Base-by-base conservation (phyloP, 2,797 vertebrate genomes). In the Anomalospiza imberbis region DNA sequence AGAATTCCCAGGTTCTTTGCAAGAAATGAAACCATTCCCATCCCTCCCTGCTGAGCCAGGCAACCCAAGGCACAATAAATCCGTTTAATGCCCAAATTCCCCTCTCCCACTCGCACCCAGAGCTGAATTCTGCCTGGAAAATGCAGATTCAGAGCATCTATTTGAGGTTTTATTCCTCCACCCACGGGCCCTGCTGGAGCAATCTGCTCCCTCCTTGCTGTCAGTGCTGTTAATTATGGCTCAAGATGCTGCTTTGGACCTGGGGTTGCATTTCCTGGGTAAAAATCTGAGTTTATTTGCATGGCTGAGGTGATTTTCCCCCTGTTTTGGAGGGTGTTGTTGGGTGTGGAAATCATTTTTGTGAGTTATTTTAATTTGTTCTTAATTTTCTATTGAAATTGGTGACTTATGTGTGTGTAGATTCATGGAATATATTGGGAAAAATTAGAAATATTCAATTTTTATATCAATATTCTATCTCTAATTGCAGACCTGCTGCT, bases 341-440 rank as follows among this genome's bases (percentile, higher is more conserved):
- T 76, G 17, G 21, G n/a, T 25, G 25, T 14, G 31, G 16, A 32
- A 68, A 15, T 1, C 3, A 0, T 48, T 81, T 65, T 29, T 48
- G 13, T 14, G 29, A n/a, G 47, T 6, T 17, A 2, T 45, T 15
- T 12, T 34, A 6, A 25, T 29, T 4, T 3, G n/a, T n/a, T n/a
- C n/a, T 40, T 13, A 17, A 3, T 74, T 80, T 12, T 28, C 12
- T 36, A 0, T 50, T 15, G 12, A 16, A 19, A 74, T 20, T 2
- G 7, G 51, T 4, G 73, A 26, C 4, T 45, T 11, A 0, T 2
- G 9, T 4, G 4, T 7, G 10, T 24, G 12, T 3, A 0, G 19
- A 21, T 40, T 26, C 5, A 28, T 2, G 38, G 34, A 4, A 40
- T n/a, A 4, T 8, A 3, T 32, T 6, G 10, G 3, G 4, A 25